Evolutionary conservation across 1,140 invertebrate species (phyloP).

Genomic region (Leptinotarsa texana): DNA sequence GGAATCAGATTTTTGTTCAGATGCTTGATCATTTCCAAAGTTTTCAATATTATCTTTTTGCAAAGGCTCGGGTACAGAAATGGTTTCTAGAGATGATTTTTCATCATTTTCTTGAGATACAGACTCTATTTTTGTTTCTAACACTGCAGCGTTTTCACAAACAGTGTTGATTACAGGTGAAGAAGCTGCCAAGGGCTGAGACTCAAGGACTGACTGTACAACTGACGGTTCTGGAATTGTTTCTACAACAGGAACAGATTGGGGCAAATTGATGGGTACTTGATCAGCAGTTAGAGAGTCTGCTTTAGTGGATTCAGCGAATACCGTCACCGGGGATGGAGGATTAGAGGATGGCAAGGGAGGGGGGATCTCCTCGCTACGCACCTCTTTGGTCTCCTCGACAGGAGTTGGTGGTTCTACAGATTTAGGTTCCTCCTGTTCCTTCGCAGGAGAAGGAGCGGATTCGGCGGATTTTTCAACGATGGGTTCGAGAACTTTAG

Average conservation of each 20-base stretch:
- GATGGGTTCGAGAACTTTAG: constrained; percentile 37
- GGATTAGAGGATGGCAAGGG: constrained; percentile 55
- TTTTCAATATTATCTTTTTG: neutral
- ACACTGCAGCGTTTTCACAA: neutral
- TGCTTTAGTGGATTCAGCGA: constrained; percentile 54
- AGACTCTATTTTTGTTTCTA: constrained; percentile 8
- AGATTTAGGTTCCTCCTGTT: constrained; percentile 39
- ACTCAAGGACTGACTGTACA: constrained; percentile 1
- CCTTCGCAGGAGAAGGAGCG: constrained; percentile 32
- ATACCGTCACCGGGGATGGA: constrained; percentile 53
- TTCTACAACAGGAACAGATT: constrained; percentile 11
- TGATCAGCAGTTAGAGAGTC: constrained; percentile 37
- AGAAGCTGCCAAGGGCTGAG: constrained; percentile 9
- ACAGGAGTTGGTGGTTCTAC: constrained; percentile 32
- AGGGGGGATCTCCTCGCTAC: constrained; percentile 55
- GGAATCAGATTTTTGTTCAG: neutral
- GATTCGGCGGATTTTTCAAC: constrained; percentile 37
- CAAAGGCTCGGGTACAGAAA: neutral
- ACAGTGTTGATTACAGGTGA: constrained; percentile 4
- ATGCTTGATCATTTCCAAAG: neutral
- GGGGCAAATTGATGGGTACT: constrained; percentile 12
- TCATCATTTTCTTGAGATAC: neutral
- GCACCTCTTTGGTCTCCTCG: constrained; percentile 54
- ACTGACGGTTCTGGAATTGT: constrained; percentile 1
- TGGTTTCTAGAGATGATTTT: neutral